A percentile compares a stretch with the other conserved stretches of the same genome.
phyloP scores from a whole-genome alignment of 2,113 vertebrate species.

The Anolis sagrei region DNA sequence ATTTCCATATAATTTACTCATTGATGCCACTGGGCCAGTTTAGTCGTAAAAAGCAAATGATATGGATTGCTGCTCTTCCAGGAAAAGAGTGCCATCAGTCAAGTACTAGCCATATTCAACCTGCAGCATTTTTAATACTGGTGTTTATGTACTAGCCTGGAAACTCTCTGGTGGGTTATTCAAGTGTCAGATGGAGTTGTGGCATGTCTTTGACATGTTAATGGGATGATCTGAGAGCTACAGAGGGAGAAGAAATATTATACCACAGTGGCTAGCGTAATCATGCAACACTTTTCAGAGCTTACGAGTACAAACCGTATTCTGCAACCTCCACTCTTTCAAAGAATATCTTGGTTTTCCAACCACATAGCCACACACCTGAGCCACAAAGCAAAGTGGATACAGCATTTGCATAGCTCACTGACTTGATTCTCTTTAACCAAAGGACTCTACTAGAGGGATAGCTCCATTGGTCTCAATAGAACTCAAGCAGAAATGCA shows the following conservation, averaged over 20 bases:
- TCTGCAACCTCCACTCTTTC: neutral
- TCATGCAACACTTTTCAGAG: neutral
- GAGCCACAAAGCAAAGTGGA: neutral
- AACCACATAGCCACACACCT: neutral
- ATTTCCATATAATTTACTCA: neutral
- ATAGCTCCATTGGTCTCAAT: neutral
- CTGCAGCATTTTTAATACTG: neutral
- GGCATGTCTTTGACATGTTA: slow-evolving; percentile 20
- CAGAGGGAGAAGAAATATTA: slow-evolving; percentile 10
- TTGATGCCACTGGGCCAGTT: accelerated
- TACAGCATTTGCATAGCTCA: neutral
- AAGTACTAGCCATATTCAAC: neutral
- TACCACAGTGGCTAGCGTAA: neutral
- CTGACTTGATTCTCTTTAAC: neutral
- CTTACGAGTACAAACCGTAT: slow-evolving; percentile 3
- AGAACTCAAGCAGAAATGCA: neutral
- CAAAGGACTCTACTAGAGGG: neutral
- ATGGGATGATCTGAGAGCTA: neutral
- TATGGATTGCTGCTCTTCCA: neutral
- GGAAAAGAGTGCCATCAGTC: slow-evolving; percentile 26
- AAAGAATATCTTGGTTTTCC: neutral
- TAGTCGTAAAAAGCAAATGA: neutral
- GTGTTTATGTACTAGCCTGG: slow-evolving; percentile 1
- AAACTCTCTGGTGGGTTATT: neutral
- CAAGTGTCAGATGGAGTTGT: neutral